A percentile compares a stretch with the other conserved stretches of the same genome.
These are phyloP conservation scores for Lucilia sericata DNA, from an alignment of 1,140 invertebrate species.

Conservation along the genomic window DNA sequence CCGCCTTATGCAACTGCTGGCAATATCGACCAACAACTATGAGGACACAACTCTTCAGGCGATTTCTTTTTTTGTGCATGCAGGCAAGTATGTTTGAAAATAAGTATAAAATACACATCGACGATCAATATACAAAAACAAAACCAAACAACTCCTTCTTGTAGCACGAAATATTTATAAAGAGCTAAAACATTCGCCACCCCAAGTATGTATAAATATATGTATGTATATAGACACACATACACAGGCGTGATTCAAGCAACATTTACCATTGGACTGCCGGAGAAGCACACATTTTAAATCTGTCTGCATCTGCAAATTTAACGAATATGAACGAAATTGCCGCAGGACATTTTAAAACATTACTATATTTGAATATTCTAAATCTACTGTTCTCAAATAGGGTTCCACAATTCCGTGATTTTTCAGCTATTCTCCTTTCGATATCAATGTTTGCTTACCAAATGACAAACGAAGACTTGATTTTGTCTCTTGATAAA, in stretches of 20 bases:
- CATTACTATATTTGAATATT: constrained; percentile 46
- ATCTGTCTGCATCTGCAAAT: constrained; percentile 65
- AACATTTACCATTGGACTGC: constrained; percentile 36
- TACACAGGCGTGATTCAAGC: neutral
- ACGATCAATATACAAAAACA: constrained; percentile 9
- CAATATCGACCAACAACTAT: constrained; percentile 43
- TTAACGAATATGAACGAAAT: constrained; percentile 64
- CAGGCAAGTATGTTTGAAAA: neutral
- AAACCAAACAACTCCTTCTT: constrained; percentile 32
- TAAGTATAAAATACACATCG: constrained; percentile 47
- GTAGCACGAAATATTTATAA: constrained; percentile 20
- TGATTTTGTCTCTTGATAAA: too few relatives aligned
- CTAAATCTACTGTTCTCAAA: neutral
- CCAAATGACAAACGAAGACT: too few relatives aligned
- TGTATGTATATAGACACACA: neutral
- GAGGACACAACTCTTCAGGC: constrained; percentile 32
- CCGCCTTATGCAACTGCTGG: constrained; percentile 62
- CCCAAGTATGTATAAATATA: neutral
- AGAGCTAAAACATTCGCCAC: neutral
- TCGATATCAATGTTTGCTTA: too few relatives aligned
- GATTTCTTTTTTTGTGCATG: neutral
- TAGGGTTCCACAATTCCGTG: too few relatives aligned
- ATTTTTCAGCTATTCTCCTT: too few relatives aligned
- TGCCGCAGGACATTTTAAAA: constrained; percentile 57
- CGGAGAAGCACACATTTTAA: constrained; percentile 60